phyloP scores from a whole-genome alignment of 2,797 vertebrate genomes.

The Protosalanx chinensis region DNA sequence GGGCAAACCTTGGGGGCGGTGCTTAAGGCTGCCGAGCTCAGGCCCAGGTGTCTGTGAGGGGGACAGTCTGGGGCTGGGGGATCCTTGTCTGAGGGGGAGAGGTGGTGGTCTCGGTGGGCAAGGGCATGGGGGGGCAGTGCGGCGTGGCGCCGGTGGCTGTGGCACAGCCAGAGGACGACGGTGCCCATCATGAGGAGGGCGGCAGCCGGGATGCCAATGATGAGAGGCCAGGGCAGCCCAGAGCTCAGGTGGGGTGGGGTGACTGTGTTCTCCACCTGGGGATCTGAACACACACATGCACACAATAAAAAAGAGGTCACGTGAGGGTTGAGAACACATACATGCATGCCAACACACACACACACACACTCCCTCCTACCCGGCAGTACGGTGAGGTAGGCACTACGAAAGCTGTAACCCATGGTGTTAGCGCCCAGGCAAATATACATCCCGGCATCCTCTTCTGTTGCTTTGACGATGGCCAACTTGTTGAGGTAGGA shows the following conservation, averaged over 20 bases:
- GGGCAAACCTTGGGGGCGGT: constrained; percentile 49
- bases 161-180: constrained; percentile 64
- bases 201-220: constrained; percentile 62
- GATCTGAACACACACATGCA: constrained; percentile 41
- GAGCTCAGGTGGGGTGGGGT: constrained; percentile 56
- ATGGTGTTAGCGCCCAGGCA: constrained; percentile 66
- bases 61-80: constrained; percentile 21
- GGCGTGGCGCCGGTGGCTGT: constrained; percentile 49
- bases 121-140: constrained; percentile 26
- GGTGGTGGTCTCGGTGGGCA: constrained; percentile 42
- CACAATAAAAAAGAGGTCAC: neutral
- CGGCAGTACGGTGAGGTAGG: constrained; percentile 64
- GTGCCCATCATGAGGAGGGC: constrained; percentile 64
- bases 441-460: constrained; percentile 66
- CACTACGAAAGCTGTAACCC: constrained; percentile 64
- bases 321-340: neutral
- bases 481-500: constrained; percentile 67
- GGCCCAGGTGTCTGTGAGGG: constrained; percentile 44
- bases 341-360: neutral
- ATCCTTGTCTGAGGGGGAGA: constrained; percentile 48
- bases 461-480: constrained; percentile 55
- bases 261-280: constrained; percentile 44
- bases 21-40: constrained; percentile 23
- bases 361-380: constrained; percentile 29
- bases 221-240: constrained; percentile 64